Evolutionary conservation across 2,888 invertebrate genomes (phyloP).

Genomic region (Ditula angustiorana): DNA sequence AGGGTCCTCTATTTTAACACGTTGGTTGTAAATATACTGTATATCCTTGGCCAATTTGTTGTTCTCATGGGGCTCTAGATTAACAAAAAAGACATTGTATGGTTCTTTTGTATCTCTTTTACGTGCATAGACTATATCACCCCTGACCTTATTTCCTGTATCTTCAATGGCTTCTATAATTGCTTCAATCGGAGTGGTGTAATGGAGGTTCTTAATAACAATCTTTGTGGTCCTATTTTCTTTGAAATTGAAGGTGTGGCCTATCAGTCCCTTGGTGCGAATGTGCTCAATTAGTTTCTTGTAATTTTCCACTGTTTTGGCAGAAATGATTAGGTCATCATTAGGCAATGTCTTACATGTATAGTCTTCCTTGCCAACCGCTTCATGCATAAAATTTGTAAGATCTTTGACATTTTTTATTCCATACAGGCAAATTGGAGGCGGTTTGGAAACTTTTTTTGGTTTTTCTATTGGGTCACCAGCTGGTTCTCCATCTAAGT

Average conservation of each 20-base stretch:
- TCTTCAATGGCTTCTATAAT: constrained; percentile 2
- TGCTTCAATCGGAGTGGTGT: not conserved
- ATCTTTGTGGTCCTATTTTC: not conserved
- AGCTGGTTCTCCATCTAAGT: no score
- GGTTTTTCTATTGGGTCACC: no score
- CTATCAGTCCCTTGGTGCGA: not conserved
- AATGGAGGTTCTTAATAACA: constrained; percentile 1
- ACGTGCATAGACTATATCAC: not conserved
- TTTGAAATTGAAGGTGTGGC: not conserved
- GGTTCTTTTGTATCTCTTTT: not conserved
- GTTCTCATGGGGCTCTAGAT: not conserved
- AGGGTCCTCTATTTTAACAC: constrained; percentile 8
- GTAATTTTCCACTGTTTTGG: not conserved
- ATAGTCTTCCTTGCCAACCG: not conserved
- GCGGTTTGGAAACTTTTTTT: no score
- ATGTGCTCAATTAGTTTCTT: constrained; percentile 9
- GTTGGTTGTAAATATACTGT: not conserved
- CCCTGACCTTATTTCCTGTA: constrained; percentile 1
- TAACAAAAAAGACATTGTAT: constrained; percentile 1
- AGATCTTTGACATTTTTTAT: not conserved
- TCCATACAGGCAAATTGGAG: no score
- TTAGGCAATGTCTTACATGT: not conserved
- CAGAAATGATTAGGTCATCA: not conserved
- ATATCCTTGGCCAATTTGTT: not conserved
- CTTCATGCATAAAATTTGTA: not conserved